phyloP scores from a whole-genome alignment of 2,113 vertebrate genomes.

The Etia nguti region DNA sequence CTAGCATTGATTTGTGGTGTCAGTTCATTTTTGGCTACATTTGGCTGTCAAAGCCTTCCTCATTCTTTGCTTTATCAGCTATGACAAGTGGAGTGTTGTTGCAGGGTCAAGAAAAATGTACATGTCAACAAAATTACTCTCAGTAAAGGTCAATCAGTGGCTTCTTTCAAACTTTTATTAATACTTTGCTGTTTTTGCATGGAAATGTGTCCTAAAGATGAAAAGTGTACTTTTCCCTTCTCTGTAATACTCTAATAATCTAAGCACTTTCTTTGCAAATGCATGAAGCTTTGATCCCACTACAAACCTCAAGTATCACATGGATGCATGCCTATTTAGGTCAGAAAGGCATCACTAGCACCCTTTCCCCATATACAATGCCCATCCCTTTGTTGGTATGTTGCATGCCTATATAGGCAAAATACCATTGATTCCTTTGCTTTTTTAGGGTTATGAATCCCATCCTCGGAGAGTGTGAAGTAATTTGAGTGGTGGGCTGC shows the following conservation, averaged over 20 bases:
- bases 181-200: not conserved
- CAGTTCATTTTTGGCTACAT: not conserved
- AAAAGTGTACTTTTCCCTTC: not conserved
- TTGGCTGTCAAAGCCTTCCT: not conserved
- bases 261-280: not conserved
- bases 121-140: not conserved
- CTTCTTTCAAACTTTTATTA: not conserved
- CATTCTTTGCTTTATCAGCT: not conserved
- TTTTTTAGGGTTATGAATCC: not conserved
- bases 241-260: not conserved
- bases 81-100: not conserved
- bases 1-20: not conserved
- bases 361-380: not conserved
- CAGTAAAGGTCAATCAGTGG: not conserved
- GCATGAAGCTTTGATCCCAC: not conserved
- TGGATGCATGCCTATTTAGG: not conserved
- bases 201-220: not conserved
- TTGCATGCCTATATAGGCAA: not conserved
- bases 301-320: not conserved
- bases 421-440: constrained; percentile 1
- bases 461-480: not conserved
- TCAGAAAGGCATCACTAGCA: not conserved
- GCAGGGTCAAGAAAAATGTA: not conserved
- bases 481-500: constrained; percentile 21
- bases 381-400: not conserved